Evolutionary conservation across 2,888 invertebrate species (phyloP), one percentile per base, ranked within the genome.

Genomic region (Mythimna pallens): DNA sequence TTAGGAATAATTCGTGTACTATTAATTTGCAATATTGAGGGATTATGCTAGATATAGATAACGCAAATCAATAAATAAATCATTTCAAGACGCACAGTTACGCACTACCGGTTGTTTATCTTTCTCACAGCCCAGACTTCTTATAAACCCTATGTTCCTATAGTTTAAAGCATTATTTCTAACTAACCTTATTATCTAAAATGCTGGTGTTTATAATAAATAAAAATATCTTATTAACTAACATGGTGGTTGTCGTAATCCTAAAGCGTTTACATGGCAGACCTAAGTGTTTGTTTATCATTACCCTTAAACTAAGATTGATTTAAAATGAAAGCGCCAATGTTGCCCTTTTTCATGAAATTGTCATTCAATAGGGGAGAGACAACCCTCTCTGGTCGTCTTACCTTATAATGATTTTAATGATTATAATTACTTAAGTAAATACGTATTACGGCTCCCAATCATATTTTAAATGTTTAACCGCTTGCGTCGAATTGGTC

Each of bases 101-200:
- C 66, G 70, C 82, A 76, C 80, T 81, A 73, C 75, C 75, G 65
- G 86, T 82, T 86, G 88, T 86, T 88, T 89, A 83, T 85, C 85
- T 86, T 87, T 88, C 89, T 92, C 92, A 93, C 92, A 93, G 93
- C 92, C 93, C 89, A 82, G 82, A 83, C 82, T 86, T 77, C 86
- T 82, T 80, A 86, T 61, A 75, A 74, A 84, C 65, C 9, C 70
- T 80, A 83, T 59, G 68, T 80, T 75, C 73, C 70, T 82, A 69
- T 55, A 72, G 4, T 65, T 75, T 82, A 75, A 87, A 81, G 83
- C 78, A 74, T 79, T 80, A 78, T 79, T 78, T 77, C 74, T 82
- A 71, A 58, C 34, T 76, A 75, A 62, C 47, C 57, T 77, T 80
- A 77, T 50, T 66, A 73, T 58, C 61, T 76, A 80, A 76, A 76